These are phyloP conservation scores for Adelphocoris suturalis DNA, from an alignment of 2,888 invertebrate species.

Conservation along the genomic window DNA sequence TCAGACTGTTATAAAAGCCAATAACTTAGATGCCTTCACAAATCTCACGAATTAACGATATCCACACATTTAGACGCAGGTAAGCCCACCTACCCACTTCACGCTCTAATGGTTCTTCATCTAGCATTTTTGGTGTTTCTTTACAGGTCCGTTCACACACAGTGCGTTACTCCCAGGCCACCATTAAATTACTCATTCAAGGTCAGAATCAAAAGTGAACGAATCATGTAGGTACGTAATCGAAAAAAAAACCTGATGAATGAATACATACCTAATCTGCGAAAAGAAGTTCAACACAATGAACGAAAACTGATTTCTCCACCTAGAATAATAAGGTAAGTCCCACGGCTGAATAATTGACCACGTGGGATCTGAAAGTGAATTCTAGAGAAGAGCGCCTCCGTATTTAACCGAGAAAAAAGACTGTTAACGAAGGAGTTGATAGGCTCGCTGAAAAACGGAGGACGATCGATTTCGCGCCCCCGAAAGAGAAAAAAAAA, in stretches of 20 bases:
- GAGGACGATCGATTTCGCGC: slow-evolving; percentile 7
- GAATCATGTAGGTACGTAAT: neutral
- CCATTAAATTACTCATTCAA: neutral
- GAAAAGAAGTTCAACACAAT: slow-evolving; percentile 26
- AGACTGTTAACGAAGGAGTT: slow-evolving; percentile 17
- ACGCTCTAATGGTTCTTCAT: too few relatives aligned
- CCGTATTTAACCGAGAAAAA: slow-evolving; percentile 1
- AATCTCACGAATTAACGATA: too few relatives aligned
- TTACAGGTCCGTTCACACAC: too few relatives aligned
- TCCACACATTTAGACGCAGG: too few relatives aligned
- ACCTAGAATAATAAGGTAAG: neutral
- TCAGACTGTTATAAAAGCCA: too few relatives aligned
- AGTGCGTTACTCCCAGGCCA: too few relatives aligned
- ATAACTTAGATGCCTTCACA: too few relatives aligned
- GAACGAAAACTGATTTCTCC: slow-evolving; percentile 30
- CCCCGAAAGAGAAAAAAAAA: neutral
- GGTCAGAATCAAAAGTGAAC: slow-evolving; percentile 1
- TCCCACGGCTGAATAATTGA: slow-evolving; percentile 7
- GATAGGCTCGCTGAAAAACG: slow-evolving; percentile 6
- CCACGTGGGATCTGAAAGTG: slow-evolving; percentile 24
- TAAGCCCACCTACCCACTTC: too few relatives aligned
- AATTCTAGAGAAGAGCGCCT: neutral
- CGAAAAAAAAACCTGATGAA: neutral
- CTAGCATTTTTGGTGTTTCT: too few relatives aligned
- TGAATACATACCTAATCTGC: neutral